Evolutionary conservation across 2,797 vertebrate genomes (phyloP).

Genomic region (Echeneis naucrates): DNA sequence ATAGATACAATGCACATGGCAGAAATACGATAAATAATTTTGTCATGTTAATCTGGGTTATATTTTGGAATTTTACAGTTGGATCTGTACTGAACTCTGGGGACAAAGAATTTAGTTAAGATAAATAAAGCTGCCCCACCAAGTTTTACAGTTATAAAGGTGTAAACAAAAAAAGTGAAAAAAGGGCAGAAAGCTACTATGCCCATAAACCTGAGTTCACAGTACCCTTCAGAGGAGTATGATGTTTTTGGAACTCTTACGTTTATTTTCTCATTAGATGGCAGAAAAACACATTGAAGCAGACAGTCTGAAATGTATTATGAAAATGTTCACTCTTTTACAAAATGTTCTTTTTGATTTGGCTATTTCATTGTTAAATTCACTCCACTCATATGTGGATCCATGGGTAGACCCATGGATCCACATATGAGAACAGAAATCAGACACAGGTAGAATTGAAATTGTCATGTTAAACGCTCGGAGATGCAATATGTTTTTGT

Average conservation of each 20-base stretch:
- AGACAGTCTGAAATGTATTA: neutral
- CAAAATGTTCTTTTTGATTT: neutral
- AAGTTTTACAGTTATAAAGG: too few relatives aligned
- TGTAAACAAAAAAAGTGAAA: neutral
- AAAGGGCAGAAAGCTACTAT: too few relatives aligned
- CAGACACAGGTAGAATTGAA: neutral
- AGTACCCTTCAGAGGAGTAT: neutral
- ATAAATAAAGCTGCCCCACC: neutral
- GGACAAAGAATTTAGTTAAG: neutral
- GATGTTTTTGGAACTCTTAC: neutral
- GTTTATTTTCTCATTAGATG: neutral
- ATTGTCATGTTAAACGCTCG: neutral
- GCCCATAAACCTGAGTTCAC: constrained; percentile 4
- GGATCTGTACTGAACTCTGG: neutral
- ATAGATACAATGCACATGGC: neutral
- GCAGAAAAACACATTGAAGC: neutral
- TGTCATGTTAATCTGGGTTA: neutral
- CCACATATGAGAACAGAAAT: neutral
- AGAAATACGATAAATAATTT: neutral
- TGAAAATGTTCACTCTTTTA: neutral
- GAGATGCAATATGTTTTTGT: neutral
- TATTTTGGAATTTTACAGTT: neutral
- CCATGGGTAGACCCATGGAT: neutral
- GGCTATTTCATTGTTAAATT: neutral
- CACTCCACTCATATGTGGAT: too few relatives aligned